Conservation (phyloP, 1,140 invertebrate genomes). For the Schlechtendalia chinensis region DNA sequence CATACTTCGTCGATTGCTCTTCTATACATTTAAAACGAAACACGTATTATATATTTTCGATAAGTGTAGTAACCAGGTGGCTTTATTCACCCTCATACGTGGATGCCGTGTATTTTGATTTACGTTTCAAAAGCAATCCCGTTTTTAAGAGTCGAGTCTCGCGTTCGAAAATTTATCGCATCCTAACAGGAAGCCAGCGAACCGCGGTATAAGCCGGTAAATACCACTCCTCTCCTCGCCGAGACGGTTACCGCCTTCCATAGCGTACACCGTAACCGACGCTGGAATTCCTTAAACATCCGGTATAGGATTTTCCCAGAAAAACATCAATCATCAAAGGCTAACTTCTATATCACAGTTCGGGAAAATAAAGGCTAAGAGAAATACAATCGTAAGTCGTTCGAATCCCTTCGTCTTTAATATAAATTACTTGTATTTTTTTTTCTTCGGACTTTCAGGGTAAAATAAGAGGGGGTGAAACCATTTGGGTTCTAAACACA, state of each 20-base stretch:
- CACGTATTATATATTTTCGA: slow-evolving; percentile 14
- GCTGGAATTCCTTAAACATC: slow-evolving; percentile 34
- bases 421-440: slow-evolving; percentile 46
- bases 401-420: slow-evolving; percentile 49
- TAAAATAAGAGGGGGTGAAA: slow-evolving; percentile 5
- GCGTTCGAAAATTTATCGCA: slow-evolving; percentile 39
- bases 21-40: neutral
- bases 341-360: slow-evolving; percentile 32
- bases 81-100: neutral
- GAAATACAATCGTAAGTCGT: slow-evolving; percentile 48
- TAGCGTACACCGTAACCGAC: slow-evolving; percentile 19
- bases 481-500: slow-evolving; percentile 19
- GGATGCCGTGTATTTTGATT: slow-evolving; percentile 33
- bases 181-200: slow-evolving; percentile 34
- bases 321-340: slow-evolving; percentile 49
- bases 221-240: neutral
- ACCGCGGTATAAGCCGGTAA: slow-evolving; percentile 42
- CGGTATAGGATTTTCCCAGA: slow-evolving; percentile 35
- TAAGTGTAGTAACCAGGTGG: slow-evolving; percentile 9
- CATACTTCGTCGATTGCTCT: neutral
- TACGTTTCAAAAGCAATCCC: slow-evolving; percentile 48
- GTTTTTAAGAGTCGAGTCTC: slow-evolving; percentile 40
- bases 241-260: neutral
- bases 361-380: slow-evolving; percentile 31
- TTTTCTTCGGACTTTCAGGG: neutral